Evolutionary conservation across 2,797 vertebrate species (phyloP).

Genomic region (Manis pentadactyla): DNA sequence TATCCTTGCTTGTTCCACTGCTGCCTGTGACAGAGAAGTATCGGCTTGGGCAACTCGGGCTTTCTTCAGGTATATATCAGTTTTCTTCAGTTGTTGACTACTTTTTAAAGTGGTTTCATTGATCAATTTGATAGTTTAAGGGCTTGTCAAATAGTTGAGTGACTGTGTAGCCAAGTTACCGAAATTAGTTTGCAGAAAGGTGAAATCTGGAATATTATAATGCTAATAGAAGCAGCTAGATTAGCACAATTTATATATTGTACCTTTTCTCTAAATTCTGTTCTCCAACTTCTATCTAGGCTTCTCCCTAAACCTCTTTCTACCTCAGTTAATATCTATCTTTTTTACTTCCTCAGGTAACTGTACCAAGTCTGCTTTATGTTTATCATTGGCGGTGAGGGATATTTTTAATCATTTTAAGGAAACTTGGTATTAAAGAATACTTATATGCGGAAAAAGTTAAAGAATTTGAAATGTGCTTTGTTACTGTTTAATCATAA

Average conservation of each 20-base stretch:
- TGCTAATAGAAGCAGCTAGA: neutral
- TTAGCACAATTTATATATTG: neutral
- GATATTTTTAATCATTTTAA: conserved; percentile 23
- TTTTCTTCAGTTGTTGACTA: neutral
- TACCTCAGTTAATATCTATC: neutral
- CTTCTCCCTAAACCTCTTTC: neutral
- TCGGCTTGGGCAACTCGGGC: conserved; percentile 96
- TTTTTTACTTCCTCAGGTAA: neutral
- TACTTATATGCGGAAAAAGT: neutral
- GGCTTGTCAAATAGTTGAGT: neutral
- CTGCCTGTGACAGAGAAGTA: conserved; percentile 94
- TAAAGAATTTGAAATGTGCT: neutral
- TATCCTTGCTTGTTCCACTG: conserved; percentile 95
- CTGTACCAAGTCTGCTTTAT: neutral
- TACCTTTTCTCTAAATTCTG: neutral
- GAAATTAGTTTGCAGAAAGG: neutral
- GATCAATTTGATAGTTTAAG: neutral
- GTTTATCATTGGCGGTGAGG: neutral
- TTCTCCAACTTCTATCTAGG: neutral
- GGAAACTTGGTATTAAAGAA: conserved; percentile 10
- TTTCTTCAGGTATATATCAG: conserved; percentile 93
- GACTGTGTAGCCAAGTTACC: neutral
- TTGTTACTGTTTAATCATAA: neutral
- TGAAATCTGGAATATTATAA: neutral
- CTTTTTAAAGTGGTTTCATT: neutral